phyloP scores from a whole-genome alignment of 2,888 invertebrate genomes.

The Chesias legatella region DNA sequence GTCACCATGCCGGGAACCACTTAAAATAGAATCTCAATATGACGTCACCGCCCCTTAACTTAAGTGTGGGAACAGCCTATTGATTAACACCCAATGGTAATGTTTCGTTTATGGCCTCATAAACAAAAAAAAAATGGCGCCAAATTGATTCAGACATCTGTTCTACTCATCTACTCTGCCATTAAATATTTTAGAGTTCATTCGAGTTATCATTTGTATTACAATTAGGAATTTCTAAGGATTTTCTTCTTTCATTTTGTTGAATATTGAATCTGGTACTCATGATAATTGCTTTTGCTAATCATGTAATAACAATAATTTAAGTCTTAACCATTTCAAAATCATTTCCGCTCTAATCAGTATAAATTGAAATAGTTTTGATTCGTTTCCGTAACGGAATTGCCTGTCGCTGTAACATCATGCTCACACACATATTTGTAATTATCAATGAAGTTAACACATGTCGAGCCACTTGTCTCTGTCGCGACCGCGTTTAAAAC shows the following conservation, averaged over 20 bases:
- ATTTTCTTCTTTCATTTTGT: too few relatives aligned
- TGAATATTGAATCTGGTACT: too few relatives aligned
- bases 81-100: conserved; percentile 49
- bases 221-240: too few relatives aligned
- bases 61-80: conserved; percentile 55
- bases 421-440: conserved; percentile 3
- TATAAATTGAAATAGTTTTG: not conserved
- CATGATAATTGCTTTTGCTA: too few relatives aligned
- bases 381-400: conserved; percentile 5
- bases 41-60: conserved; percentile 35
- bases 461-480: conserved; percentile 17
- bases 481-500: conserved; percentile 9
- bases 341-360: conserved; percentile 2
- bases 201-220: too few relatives aligned
- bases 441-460: conserved; percentile 24
- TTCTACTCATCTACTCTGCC: conserved; percentile 5
- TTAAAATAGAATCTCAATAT: conserved; percentile 31
- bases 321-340: not conserved
- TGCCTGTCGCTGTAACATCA: not conserved
- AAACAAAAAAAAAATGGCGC: conserved; percentile 22
- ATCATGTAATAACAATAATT: too few relatives aligned
- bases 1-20: conserved; percentile 24
- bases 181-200: too few relatives aligned
- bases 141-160: conserved; percentile 19
- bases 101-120: conserved; percentile 44